Conservation (phyloP, 2,888 invertebrate species). For the Chrysotoxum bicinctum region DNA sequence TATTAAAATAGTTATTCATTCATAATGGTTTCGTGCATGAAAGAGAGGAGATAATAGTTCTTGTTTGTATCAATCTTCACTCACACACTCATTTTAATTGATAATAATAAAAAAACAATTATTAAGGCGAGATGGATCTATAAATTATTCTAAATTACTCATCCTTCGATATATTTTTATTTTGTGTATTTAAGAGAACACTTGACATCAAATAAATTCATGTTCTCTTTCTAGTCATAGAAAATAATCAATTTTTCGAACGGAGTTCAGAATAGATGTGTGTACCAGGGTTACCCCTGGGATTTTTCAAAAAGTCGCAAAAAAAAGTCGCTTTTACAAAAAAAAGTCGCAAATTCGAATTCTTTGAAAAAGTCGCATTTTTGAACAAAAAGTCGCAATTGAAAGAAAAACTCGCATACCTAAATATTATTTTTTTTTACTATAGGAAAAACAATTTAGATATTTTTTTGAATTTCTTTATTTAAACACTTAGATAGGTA, state of each 20-base stretch:
- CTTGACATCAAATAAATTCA: background rate
- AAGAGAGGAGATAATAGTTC: conserved; percentile 5
- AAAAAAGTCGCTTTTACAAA: too few relatives aligned
- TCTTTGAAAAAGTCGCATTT: too few relatives aligned
- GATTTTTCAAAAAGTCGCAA: too few relatives aligned
- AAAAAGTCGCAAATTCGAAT: too few relatives aligned
- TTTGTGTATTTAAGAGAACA: conserved; percentile 60
- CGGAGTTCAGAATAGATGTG: background rate
- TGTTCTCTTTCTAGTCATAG: background rate
- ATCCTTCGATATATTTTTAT: background rate
- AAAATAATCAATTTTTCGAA: conserved; percentile 14
- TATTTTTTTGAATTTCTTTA: too few relatives aligned
- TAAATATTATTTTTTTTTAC: too few relatives aligned
- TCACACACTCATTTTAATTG: conserved; percentile 39
- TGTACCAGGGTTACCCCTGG: too few relatives aligned
- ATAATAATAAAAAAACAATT: conserved; percentile 1
- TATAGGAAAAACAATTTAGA: too few relatives aligned
- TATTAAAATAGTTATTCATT: background rate
- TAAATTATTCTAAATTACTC: background rate
- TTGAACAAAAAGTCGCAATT: too few relatives aligned
- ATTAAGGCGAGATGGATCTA: conserved; percentile 17
- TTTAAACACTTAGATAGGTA: too few relatives aligned
- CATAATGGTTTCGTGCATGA: background rate
- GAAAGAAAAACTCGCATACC: too few relatives aligned
- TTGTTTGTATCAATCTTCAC: background rate